A percentile compares a stretch with the other conserved stretches of the same genome.
These are phyloP conservation scores for Aratinga solstitialis DNA, from an alignment of 2,797 vertebrate species.

Conservation along the genomic window DNA sequence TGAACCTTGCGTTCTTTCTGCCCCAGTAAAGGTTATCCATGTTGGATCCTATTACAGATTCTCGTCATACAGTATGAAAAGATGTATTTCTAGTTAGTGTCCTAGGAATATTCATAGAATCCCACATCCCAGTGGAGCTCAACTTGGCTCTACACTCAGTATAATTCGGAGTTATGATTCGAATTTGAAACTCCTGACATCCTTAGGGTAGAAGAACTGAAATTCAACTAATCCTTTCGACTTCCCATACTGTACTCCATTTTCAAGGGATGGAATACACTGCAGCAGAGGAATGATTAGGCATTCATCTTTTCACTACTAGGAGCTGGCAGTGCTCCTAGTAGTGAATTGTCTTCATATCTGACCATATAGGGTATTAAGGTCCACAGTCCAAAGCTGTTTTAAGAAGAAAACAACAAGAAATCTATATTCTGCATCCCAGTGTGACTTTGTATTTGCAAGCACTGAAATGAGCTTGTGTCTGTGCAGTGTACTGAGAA, in stretches of 20 bases:
- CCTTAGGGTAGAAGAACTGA: background rate
- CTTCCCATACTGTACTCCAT: background rate
- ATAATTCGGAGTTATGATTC: background rate
- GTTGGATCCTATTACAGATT: background rate
- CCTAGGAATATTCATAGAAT: background rate
- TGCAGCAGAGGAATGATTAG: background rate
- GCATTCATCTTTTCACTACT: background rate
- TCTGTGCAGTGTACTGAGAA: background rate
- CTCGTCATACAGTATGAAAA: background rate
- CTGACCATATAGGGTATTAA: constrained; percentile 59
- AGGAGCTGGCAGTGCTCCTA: constrained; percentile 29
- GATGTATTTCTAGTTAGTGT: background rate
- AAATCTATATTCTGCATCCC: background rate
- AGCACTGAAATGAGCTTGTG: background rate
- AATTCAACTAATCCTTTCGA: background rate
- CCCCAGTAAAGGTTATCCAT: background rate
- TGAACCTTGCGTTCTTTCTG: background rate
- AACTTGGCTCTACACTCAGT: background rate
- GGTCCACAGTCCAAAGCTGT: background rate
- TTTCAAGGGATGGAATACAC: background rate
- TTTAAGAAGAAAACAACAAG: background rate
- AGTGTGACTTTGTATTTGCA: background rate
- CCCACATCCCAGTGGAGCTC: background rate
- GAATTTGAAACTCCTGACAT: background rate
- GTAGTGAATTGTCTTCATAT: constrained; percentile 52